A percentile compares a stretch with the other conserved stretches of the same genome.
These are phyloP conservation scores for Saxidomus purpurata DNA, from an alignment of 1,140 invertebrate species.

Conservation along the genomic window DNA sequence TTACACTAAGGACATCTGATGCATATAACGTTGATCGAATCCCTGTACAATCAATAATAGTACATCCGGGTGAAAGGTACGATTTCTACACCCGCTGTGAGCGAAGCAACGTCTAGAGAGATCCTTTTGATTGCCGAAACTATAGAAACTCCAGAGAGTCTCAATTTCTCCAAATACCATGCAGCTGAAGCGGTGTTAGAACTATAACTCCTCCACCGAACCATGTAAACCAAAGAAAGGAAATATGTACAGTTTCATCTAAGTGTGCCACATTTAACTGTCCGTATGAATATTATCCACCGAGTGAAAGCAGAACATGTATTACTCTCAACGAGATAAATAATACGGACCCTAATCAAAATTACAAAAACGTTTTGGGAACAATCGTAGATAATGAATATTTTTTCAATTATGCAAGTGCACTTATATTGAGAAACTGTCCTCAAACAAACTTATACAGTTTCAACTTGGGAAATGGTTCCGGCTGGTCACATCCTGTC, in stretches of 20 bases:
- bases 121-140: too few species aligned
- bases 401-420: conserved; percentile 61
- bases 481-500: conserved; percentile 65
- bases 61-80: too few species aligned
- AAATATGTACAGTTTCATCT: background rate
- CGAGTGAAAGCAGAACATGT: conserved; percentile 56
- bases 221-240: background rate
- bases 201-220: background rate
- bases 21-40: too few species aligned
- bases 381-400: background rate
- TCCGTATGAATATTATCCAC: background rate
- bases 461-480: conserved; percentile 57
- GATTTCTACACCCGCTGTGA: too few species aligned
- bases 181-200: too few species aligned
- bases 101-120: too few species aligned
- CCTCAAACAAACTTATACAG: conserved; percentile 24
- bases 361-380: background rate
- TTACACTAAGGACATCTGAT: too few species aligned
- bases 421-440: conserved; percentile 55
- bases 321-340: conserved; percentile 60
- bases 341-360: conserved; percentile 23
- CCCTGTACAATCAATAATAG: too few species aligned
- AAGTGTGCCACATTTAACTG: conserved; percentile 7
- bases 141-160: too few species aligned
- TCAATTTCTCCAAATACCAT: too few species aligned